A percentile compares a stretch with the other conserved stretches of the same genome.
Conservation (phyloP, 2,113 vertebrate species). For the Calcarius ornatus region DNA sequence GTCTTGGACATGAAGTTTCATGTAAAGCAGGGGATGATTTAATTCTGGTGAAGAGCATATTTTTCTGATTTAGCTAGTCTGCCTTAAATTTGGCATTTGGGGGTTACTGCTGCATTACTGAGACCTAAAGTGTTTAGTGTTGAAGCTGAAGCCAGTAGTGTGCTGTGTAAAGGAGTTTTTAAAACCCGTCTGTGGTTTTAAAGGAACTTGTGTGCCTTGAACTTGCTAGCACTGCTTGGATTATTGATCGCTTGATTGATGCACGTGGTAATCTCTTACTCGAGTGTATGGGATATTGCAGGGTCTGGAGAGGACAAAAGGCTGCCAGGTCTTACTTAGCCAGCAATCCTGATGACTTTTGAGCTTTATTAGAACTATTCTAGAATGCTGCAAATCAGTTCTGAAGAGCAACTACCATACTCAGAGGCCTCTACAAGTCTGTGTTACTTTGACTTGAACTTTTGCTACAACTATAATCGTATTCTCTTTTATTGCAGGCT, state of each 20-base stretch:
- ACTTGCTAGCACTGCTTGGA: not conserved
- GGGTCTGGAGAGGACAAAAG: not conserved
- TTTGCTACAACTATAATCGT: not conserved
- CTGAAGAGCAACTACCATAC: not conserved
- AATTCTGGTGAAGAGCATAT: not conserved
- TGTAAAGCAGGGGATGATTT: not conserved
- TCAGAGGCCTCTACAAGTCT: not conserved
- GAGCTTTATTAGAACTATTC: not conserved
- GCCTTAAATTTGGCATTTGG: not conserved
- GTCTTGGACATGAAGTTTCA: not conserved
- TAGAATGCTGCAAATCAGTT: not conserved
- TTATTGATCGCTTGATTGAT: not conserved
- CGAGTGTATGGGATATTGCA: not conserved
- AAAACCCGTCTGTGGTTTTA: not conserved
- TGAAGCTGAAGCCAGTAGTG: not conserved
- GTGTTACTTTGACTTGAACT: not conserved
- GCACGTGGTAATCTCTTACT: not conserved
- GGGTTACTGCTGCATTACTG: not conserved
- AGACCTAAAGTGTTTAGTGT: not conserved
- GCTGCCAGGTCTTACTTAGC: not conserved
- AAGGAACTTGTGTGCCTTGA: not conserved
- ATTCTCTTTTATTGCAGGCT: constrained; percentile 79
- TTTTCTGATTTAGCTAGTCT: not conserved
- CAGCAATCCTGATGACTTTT: not conserved
- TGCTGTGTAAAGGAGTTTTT: not conserved